Evolutionary conservation across 2,113 vertebrate species (phyloP).

Genomic region (Calyptomena viridis): DNA sequence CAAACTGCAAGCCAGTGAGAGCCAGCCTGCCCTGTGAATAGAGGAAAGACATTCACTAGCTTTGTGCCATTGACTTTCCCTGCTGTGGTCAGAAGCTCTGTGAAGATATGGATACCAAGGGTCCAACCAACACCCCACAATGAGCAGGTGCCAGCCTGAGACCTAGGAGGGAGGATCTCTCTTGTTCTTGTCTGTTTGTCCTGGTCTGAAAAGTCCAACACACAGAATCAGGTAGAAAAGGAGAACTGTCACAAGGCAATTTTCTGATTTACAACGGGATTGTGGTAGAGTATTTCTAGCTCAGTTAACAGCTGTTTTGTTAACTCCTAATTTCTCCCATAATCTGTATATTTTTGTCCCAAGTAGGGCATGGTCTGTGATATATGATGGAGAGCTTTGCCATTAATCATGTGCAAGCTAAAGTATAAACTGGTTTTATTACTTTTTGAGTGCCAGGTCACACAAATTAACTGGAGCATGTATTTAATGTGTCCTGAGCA

Average conservation of each 20-base stretch:
- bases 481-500: neutral
- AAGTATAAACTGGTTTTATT: slow-evolving; percentile 61
- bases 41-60: neutral
- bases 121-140: neutral
- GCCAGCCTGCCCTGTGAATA: neutral
- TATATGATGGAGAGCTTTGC: slow-evolving; percentile 60
- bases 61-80: neutral
- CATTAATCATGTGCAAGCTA: slow-evolving; percentile 70
- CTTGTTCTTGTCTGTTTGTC: neutral
- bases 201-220: neutral
- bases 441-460: slow-evolving; percentile 51
- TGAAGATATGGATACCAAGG: neutral
- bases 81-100: neutral
- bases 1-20: neutral
- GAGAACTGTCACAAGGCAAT: neutral
- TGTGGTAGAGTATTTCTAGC: slow-evolving; percentile 55
- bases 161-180: neutral
- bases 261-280: slow-evolving; percentile 71
- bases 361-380: slow-evolving; percentile 25
- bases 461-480: slow-evolving; percentile 41
- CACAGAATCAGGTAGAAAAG: neutral
- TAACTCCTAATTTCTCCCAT: slow-evolving; percentile 73
- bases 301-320: slow-evolving; percentile 70
- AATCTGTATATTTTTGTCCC: slow-evolving; percentile 68
- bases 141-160: neutral